Evolutionary conservation across 2,888 invertebrate genomes (phyloP), one percentile per base, ranked within the genome.

Genomic region (Habroteleia sp.): DNA sequence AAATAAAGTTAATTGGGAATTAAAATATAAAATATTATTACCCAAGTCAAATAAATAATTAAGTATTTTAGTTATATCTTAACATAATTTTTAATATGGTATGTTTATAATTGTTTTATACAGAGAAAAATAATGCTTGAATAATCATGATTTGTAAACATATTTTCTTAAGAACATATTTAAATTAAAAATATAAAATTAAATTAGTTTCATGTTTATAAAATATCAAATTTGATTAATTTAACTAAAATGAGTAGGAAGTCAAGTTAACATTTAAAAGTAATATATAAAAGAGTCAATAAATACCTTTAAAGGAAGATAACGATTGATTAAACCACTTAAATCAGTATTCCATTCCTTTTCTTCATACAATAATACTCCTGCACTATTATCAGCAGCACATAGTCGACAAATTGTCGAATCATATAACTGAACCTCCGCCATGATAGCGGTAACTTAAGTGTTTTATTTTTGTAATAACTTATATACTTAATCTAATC

Each of bases 341-440:
- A 94, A 90, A 89, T 91, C 91, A 80, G 90, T 89, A 79, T 91
- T 91, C 89, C 91, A 91, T 86, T 91, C 91, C 79, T 91, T 90
- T 46, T 77, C 74, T 14, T 89, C 87, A 89, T 92, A 94, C 86
- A 94, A 89, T 83, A 91, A 89, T 78, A 92, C 92, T 73, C 93
- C 93, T 85, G 92, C 92, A 80, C 91, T 90, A 89, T 93, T 94
- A 90, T 93, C 91, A 89, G 92, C 92, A 11, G 92, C 93, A 90
- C 95, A 95, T 88, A 95, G 91, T 89, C 94, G 91, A 89, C 95
- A 95, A 89, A 93, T 91, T 77, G 91, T 91, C 79, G 93, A 93
- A 90, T 94, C 91, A 86, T 92, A 92, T 81, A 93, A 91, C 86
- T 84, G 82, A 76, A 87, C 87, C 80, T 89, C 88, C 83, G 80